Base-by-base conservation (phyloP, 1,140 invertebrate genomes). In the Oryzaephilus surinamensis region DNA sequence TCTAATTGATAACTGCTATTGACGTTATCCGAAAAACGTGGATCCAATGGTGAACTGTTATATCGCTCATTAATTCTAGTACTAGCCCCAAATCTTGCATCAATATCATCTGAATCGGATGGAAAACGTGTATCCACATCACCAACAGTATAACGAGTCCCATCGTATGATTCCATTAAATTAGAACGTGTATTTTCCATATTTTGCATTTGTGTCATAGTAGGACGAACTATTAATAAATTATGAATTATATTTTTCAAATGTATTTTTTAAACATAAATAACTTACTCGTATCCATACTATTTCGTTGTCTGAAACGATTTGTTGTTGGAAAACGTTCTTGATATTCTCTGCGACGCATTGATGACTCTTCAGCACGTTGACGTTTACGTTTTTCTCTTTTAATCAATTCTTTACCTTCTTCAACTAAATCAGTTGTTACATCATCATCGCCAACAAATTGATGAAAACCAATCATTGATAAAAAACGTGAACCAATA, bases 381-480 rank as follows among this genome's bases (percentile, higher is more conserved):
- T 90, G 84, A 1, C 81, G 67, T 45, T 80, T 81, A 19, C 89
- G 74, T 59, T 83, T 84, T 52, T 92, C 88, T 4, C 34, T 12
- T 58, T 84, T 85, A 38, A 96, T 79, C 21, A 97, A 74, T 63
- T 93, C 86, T 53, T 79, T 71, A 1, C 95, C 94, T 66, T 97
- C 92, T 54, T 94, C 86, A 3, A 97, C 81, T 11, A 97, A 66
- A 62, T 98, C 93, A 0, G 78, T 80, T 0, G 91, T 94, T 41
- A 96, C 77, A 35, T 94, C 90, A 62, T 95, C 91, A 45, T 95
- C 89, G 3, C 81, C 85, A 29, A 95, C 75, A 66, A 97, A 97
- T 63, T 97, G 92, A 61, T 96, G 90, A 64, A 97, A 95, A 16
- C 94, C 94, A 44, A 97, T 71, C 24, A 84, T 72, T 17, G 88